Evolutionary conservation across 2,888 invertebrate genomes (phyloP).

Genomic region (Andrena bicolor): DNA sequence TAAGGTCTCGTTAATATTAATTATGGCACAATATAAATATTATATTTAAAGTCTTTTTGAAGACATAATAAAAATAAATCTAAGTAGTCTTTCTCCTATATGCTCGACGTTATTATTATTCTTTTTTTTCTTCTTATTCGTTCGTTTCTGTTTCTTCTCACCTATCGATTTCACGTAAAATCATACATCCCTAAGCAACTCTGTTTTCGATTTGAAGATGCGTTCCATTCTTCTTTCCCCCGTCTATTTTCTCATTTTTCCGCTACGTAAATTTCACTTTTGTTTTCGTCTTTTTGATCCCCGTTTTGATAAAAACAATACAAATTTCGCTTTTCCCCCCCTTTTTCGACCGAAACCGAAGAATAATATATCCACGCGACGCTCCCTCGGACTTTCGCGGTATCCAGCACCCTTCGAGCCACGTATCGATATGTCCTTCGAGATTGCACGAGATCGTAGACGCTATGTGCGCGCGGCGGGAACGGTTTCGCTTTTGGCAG

Average conservation of each 20-base stretch:
- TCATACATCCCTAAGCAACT: conserved; percentile 75
- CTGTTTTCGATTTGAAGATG: conserved; percentile 67
- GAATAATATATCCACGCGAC: conserved; percentile 73
- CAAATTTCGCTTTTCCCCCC: conserved; percentile 47
- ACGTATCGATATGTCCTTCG: conserved; percentile 2
- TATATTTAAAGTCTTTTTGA: conserved; percentile 84
- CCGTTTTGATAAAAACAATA: conserved; percentile 62
- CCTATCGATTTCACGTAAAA: conserved; percentile 68
- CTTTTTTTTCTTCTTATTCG: conserved; percentile 53
- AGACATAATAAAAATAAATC: conserved; percentile 85
- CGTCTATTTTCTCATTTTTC: conserved; percentile 42
- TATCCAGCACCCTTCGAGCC: conserved; percentile 29
- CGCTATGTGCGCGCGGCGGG: conserved; percentile 25
- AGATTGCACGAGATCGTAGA: conserved; percentile 47
- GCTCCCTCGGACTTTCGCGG: conserved; percentile 66
- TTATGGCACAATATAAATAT: conserved; percentile 85
- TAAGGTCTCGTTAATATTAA: conserved; percentile 83
- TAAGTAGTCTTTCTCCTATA: conserved; percentile 84
- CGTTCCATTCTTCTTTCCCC: conserved; percentile 62
- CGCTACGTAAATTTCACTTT: conserved; percentile 62
- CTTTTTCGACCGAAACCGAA: conserved; percentile 69
- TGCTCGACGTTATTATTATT: conserved; percentile 78
- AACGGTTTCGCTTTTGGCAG: not conserved
- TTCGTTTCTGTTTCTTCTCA: conserved; percentile 34
- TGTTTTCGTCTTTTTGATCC: conserved; percentile 57